These are phyloP conservation scores for Hybognathus amarus DNA, from an alignment of 2,797 vertebrate genomes.

Conservation along the genomic window DNA sequence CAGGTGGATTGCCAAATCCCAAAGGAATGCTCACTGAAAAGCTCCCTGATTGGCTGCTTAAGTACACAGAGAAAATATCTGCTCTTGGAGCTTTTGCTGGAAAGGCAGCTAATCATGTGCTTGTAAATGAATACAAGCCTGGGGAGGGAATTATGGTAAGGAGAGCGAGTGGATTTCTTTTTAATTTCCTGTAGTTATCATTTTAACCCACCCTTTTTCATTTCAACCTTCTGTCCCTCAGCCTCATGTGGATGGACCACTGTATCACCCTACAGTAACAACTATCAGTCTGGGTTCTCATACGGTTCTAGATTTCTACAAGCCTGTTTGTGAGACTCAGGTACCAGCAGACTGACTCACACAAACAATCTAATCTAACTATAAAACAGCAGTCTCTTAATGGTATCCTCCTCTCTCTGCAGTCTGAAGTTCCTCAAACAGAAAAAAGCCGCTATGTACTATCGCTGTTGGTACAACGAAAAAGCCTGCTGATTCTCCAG, in stretches of 20 bases:
- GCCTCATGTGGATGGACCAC: constrained; percentile 89
- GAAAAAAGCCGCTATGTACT: constrained; percentile 74
- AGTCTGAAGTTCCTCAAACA: constrained; percentile 63
- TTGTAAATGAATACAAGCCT: constrained; percentile 89
- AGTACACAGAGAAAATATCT: constrained; percentile 83
- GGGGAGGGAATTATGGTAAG: constrained; percentile 90
- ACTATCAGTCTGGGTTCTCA: constrained; percentile 90
- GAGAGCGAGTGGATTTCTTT: background rate
- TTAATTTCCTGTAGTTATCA: background rate
- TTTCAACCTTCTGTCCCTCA: constrained; percentile 44
- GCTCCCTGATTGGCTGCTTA: constrained; percentile 85
- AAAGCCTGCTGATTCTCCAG: constrained; percentile 86
- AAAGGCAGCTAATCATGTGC: constrained; percentile 86
- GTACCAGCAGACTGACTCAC: constrained; percentile 30
- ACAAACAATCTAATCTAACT: constrained; percentile 67
- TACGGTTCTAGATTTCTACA: constrained; percentile 87
- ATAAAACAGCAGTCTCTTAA: background rate
- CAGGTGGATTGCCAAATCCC: constrained; percentile 85
- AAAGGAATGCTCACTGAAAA: constrained; percentile 87
- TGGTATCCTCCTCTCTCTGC: background rate
- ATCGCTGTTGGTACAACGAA: constrained; percentile 81
- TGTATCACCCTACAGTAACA: constrained; percentile 90
- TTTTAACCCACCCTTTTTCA: background rate
- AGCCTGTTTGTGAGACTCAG: constrained; percentile 68
- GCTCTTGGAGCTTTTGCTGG: constrained; percentile 83